These are phyloP conservation scores for Myripristis jacobus DNA, from an alignment of 2,797 vertebrate genomes.

Conservation along the genomic window DNA sequence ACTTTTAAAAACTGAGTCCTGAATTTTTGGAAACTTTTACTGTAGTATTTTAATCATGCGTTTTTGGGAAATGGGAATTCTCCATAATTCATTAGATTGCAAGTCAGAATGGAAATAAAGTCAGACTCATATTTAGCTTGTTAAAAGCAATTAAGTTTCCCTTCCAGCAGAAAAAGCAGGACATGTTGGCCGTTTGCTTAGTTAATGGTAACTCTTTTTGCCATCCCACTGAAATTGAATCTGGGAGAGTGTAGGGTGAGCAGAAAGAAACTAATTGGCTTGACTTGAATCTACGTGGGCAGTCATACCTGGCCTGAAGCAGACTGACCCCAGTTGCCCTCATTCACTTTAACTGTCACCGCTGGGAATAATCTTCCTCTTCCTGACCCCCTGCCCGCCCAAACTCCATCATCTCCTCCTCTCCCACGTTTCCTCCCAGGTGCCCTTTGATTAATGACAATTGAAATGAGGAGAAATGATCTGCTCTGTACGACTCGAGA, in stretches of 20 bases:
- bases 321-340: conserved; percentile 38
- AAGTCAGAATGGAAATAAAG: conserved; percentile 52
- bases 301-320: conserved; percentile 61
- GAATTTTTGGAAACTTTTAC: conserved; percentile 39
- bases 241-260: neutral
- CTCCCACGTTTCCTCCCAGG: conserved; percentile 79
- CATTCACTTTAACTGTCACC: conserved; percentile 59
- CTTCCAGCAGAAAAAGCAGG: conserved; percentile 30
- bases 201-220: neutral
- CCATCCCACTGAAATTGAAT: conserved; percentile 15
- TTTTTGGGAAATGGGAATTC: conserved; percentile 47
- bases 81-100: conserved; percentile 54
- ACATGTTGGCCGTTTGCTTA: neutral
- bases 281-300: conserved; percentile 18
- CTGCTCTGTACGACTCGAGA: conserved; percentile 35
- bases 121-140: conserved; percentile 15
- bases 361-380: conserved; percentile 35
- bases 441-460: conserved; percentile 77
- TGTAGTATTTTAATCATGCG: conserved; percentile 44
- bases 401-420: conserved; percentile 3
- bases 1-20: conserved; percentile 7
- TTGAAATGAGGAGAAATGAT: conserved; percentile 52
- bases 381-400: conserved; percentile 49
- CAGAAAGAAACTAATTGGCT: conserved; percentile 19
- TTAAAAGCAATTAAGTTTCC: conserved; percentile 38